Percentiles rank a stretch among this genome's conserved stretches.
Conservation (phyloP, 2,888 invertebrate genomes). For the Xanthorhoe designata region DNA sequence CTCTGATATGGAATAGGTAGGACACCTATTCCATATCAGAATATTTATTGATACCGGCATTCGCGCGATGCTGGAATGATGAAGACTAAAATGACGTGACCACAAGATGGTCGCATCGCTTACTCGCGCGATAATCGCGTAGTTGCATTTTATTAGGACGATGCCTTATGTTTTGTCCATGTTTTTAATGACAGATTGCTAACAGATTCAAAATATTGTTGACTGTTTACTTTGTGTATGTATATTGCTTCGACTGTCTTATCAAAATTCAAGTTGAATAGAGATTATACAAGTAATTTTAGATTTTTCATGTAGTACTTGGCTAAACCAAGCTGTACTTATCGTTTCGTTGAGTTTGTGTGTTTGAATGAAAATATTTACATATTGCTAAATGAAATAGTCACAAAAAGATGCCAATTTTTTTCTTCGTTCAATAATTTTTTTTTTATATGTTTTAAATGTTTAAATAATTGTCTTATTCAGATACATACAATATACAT, state of each 20-base stretch:
- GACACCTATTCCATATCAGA: no score
- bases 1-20: no score
- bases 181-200: neutral
- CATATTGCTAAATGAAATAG: constrained; percentile 28
- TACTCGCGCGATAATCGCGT: no score
- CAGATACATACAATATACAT: neutral
- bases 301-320: constrained; percentile 1
- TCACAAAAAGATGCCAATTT: constrained; percentile 44
- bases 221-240: no score
- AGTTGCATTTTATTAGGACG: no score
- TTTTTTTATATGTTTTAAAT: constrained; percentile 12
- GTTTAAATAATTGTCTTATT: neutral
- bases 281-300: constrained; percentile 5
- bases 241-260: neutral
- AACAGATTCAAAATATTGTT: no score
- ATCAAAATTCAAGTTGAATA: constrained; percentile 14
- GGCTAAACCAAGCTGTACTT: constrained; percentile 11
- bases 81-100: no score
- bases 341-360: constrained; percentile 7
- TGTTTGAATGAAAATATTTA: constrained; percentile 30
- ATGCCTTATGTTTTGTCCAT: neutral
- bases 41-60: no score
- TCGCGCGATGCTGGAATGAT: no score
- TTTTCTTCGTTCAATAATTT: constrained; percentile 17
- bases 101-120: no score